Base-by-base conservation (phyloP, 2,888 invertebrate species). In the Spilarctia lutea region DNA sequence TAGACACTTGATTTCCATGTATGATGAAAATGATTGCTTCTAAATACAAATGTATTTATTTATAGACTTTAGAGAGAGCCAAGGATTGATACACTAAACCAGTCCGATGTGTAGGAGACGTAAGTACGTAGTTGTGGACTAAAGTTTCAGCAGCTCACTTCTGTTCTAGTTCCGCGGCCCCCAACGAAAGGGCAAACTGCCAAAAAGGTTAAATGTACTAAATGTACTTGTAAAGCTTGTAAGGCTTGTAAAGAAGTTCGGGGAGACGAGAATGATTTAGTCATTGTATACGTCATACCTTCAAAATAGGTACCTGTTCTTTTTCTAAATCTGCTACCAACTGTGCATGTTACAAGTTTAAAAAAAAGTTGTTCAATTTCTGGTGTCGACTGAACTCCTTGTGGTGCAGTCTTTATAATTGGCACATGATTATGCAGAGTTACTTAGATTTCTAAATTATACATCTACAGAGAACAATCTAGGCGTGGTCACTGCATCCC, bases 221-320 rank as follows among this genome's bases (percentile, higher is more conserved):
- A 8, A 70, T 66, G 35, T 45, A 52, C 68, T 65, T 33, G 63
- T 63, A 63, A 63, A 30, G 30, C 18, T 65, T n/a, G 63, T 63
- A 63, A 63, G 16, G 30, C 18, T 63, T 63, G 63, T 63, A 63
- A 30, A 16, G 63, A 30, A 33, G 24, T 71, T 65, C 48, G 45
- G 27, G 42, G 30, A 16, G 60, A n/a, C 33, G 27, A 42, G 48
- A 63, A 35, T 65, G 69, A 45, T 35, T 52, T 65, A 42, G 30
- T 71, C 45, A 30, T 71, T 71, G 45, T 71, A 71, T 65, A 71
- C 69, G 69, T 63, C 65, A 68, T 65, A 60, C 42, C 71, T 65
- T 42, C 65, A 65, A 71, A 71, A 71, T 71, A 71, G 71, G 71
- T 71, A 71, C 71, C 71, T 71, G 65, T 65, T 71, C 30, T 65